A percentile compares a stretch with the other conserved stretches of the same genome.
Conservation (phyloP, 1,140 invertebrate species). For the Chelonus insularis region DNA sequence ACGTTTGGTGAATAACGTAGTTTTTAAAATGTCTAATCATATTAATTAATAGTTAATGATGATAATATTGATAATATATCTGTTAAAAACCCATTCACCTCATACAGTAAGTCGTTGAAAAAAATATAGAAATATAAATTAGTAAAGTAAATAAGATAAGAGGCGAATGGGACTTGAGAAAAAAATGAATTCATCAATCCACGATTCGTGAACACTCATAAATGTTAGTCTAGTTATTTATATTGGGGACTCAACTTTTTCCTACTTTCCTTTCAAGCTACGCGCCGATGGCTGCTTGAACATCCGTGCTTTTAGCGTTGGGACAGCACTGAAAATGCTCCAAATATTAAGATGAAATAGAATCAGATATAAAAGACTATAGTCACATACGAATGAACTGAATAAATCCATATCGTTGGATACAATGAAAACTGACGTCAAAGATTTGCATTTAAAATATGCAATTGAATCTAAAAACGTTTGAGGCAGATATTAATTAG, state of each 20-base stretch:
- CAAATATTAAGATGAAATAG: conserved; percentile 44
- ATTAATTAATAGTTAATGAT: not conserved
- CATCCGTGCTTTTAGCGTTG: conserved; percentile 56
- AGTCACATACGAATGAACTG: conserved; percentile 1
- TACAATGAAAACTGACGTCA: not conserved
- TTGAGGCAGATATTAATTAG: not conserved
- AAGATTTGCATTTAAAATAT: conserved; percentile 3
- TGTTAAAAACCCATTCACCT: not conserved
- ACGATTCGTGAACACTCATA: not conserved
- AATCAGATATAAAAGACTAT: conserved; percentile 35
- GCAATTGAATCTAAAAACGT: conserved; percentile 31
- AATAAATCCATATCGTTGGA: conserved; percentile 3
- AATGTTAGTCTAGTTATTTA: conserved; percentile 26
- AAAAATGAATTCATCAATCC: conserved; percentile 1
- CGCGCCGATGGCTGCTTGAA: conserved; percentile 55
- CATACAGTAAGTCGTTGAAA: not conserved
- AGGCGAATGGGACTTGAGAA: not conserved
- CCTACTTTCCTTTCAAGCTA: conserved; percentile 59
- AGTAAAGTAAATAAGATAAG: no score
- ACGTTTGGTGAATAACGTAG: not conserved
- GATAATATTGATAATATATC: not conserved
- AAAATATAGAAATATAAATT: no score
- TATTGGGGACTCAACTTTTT: conserved; percentile 49
- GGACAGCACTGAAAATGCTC: conserved; percentile 33
- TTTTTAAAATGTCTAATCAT: not conserved